Evolutionary conservation across 2,113 vertebrate genomes (phyloP), one percentile per base, ranked within the genome.

Genomic region (Macrotis lagotis): DNA sequence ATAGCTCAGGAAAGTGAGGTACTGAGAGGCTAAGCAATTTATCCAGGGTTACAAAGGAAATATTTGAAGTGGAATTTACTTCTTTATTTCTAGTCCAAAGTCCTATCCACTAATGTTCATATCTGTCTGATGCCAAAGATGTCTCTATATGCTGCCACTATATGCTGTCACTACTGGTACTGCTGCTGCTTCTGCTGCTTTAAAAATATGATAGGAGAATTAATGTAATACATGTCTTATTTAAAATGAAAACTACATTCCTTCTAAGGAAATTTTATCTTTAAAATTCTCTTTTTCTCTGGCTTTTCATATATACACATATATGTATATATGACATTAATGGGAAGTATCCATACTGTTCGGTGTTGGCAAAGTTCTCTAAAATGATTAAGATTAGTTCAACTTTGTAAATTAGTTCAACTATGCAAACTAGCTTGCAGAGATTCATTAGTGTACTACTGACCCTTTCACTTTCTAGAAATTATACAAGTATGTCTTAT

Each of bases 211-310:
- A 31, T 74, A 74, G 66, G 14, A 74, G n/a, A 74, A 74, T 74
- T 44, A 74, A 74, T 94, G 53, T 59, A 59, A 51, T 90, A 52
- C 89, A 0, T 0, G 50, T 89, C 3, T 92, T 92, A 25, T 88
- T 94, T 93, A 94, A 95, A 93, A 91, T 48, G 92, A 92, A 92
- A 95, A 44, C 25, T 59, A 0, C n/a, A 49, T 66, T 66, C 95
- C 9, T 91, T 83, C 48, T 48, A 50, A 26, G 48, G 48, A 90
- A 6, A 50, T 8, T 94, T 92, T 90, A 89, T 94, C 26, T 52
- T 92, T 74, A 97, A 89, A 28, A 95, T 28, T 92, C 16, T 92
- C 59, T 7, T 47, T 9, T n/a, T n/a, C n/a, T n/a, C n/a, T n/a
- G n/a, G n/a, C n/a, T n/a, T n/a, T n/a, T n/a, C n/a, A n/a, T n/a